A percentile compares a stretch with the other conserved stretches of the same genome.
Evolutionary conservation across 2,888 invertebrate genomes (phyloP).

Genomic region (Drosophila austrosaltans): DNA sequence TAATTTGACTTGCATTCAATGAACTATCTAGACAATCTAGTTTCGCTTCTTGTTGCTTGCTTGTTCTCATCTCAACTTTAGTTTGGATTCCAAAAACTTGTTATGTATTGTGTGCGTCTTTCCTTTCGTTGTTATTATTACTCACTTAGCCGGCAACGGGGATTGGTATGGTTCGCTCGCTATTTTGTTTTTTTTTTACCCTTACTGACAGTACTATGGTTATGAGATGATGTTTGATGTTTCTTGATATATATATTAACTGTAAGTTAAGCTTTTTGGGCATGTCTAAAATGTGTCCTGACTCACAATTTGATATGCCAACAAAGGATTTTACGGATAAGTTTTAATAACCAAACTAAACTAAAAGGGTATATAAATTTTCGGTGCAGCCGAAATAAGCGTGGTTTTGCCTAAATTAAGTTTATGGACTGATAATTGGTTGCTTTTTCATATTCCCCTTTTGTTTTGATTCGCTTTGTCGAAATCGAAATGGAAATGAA

Average conservation of each 20-base stretch:
- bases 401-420: conserved; percentile 32
- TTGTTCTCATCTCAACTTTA: conserved; percentile 3
- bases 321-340: no score
- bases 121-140: conserved; percentile 23
- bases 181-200: neutral
- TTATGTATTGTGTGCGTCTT: conserved; percentile 23
- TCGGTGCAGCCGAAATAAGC: neutral
- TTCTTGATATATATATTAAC: no score
- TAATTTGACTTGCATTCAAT: neutral
- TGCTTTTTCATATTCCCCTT: conserved; percentile 58
- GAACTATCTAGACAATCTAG: conserved; percentile 2
- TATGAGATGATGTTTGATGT: neutral
- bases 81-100: conserved; percentile 28
- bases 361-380: neutral
- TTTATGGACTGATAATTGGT: conserved; percentile 44
- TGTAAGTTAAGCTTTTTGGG: no score
- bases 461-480: conserved; percentile 66
- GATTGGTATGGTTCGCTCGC: neutral
- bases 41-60: neutral
- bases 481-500: conserved; percentile 59
- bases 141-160: conserved; percentile 28
- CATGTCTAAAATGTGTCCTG: no score
- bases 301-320: no score
- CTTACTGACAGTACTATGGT: neutral
- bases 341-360: neutral